phyloP scores from a whole-genome alignment of 2,797 vertebrate genomes.

The Gambelia wislizenii region DNA sequence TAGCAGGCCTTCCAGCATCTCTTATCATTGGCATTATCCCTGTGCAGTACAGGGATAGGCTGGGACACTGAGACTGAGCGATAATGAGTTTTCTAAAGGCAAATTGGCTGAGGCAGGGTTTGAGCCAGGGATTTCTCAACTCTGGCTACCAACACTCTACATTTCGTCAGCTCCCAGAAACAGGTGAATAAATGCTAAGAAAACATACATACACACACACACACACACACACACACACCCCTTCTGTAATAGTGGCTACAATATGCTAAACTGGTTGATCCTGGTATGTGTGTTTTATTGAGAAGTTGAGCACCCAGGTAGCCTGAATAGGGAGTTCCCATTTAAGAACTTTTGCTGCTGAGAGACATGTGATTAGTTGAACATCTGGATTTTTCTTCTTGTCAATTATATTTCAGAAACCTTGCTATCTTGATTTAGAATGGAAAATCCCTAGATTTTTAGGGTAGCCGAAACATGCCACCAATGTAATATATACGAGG shows the following conservation, averaged over 20 bases:
- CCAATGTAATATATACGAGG: not conserved
- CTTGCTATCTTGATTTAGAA: slow-evolving; percentile 63
- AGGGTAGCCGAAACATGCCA: not conserved
- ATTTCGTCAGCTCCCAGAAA: not conserved
- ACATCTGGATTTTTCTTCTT: slow-evolving; percentile 64
- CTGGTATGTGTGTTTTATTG: not conserved
- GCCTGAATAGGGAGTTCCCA: slow-evolving; percentile 50
- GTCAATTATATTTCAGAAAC: slow-evolving; percentile 51
- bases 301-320: slow-evolving; percentile 41
- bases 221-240: not conserved
- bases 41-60: not conserved
- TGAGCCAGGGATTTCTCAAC: not conserved
- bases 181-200: not conserved
- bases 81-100: not conserved
- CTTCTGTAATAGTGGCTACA: not conserved
- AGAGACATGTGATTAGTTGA: slow-evolving; percentile 53
- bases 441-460: slow-evolving; percentile 2
- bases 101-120: not conserved
- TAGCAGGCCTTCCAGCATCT: not conserved
- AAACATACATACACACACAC: not conserved
- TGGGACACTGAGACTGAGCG: not conserved
- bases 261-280: not conserved
- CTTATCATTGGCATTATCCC: not conserved
- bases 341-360: not conserved
- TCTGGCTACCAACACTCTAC: too few relatives aligned